Conservation (phyloP, 30 jellyfish, hydroid and myxozoan species). For the Hydra vulgaris region DNA sequence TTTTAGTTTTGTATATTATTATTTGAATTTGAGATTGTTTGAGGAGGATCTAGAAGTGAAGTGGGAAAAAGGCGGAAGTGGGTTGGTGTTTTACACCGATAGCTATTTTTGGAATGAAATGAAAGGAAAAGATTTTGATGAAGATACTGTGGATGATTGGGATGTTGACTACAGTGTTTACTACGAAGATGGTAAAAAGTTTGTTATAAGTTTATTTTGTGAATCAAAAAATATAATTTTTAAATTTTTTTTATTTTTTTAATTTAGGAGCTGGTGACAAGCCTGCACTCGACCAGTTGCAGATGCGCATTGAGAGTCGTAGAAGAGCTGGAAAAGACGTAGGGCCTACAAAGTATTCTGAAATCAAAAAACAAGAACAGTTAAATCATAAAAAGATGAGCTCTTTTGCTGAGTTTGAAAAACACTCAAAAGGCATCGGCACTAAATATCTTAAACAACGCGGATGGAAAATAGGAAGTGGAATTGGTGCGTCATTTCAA, state of each 20-base stretch:
- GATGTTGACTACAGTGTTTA: constrained; percentile 65
- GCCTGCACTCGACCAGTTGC: constrained; percentile 35
- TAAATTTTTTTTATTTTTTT: too few relatives aligned
- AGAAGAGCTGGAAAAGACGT: constrained; percentile 29
- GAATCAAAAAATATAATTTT: background rate
- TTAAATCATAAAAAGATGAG: constrained; percentile 10
- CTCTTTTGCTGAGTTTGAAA: constrained; percentile 35
- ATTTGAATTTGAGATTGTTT: constrained; percentile 26
- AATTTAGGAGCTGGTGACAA: constrained; percentile 51
- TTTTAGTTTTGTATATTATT: too few relatives aligned
- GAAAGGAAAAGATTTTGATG: constrained; percentile 81
- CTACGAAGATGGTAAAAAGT: constrained; percentile 40
- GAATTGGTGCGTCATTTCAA: constrained; percentile 38
- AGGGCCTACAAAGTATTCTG: constrained; percentile 32
- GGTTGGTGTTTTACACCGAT: constrained; percentile 66
- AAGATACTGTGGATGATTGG: constrained; percentile 78
- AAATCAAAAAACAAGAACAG: constrained; percentile 22
- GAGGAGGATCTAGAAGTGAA: constrained; percentile 69
- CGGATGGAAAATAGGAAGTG: constrained; percentile 61
- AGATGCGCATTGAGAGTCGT: constrained; percentile 37
- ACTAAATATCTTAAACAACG: constrained; percentile 27
- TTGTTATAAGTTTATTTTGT: background rate
- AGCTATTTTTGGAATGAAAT: constrained; percentile 68
- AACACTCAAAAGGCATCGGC: constrained; percentile 48
- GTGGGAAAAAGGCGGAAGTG: constrained; percentile 89